These are phyloP conservation scores for Holothuria glaberrima DNA, from an alignment of 35 echinoderm and acorn worm species.

Conservation along the genomic window DNA sequence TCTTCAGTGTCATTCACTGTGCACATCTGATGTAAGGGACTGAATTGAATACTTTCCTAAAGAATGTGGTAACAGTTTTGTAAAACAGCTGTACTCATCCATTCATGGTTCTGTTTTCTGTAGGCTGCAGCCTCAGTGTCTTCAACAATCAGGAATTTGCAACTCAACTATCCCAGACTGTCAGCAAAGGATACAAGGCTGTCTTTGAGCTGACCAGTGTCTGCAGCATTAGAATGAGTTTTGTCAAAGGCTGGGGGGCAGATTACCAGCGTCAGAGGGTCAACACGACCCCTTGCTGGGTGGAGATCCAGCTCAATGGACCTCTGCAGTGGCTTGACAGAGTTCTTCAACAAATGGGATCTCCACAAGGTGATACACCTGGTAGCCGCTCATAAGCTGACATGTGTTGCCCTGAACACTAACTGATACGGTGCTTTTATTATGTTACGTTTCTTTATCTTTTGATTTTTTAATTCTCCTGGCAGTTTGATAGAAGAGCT, in stretches of 20 bases:
- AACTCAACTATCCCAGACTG: constrained; percentile 64
- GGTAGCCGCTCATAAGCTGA: constrained; percentile 27
- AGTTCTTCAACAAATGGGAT: constrained; percentile 69
- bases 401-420: too few species aligned
- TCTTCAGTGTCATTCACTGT: too few species aligned
- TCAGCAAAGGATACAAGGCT: constrained; percentile 63
- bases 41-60: too few species aligned
- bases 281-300: constrained; percentile 70
- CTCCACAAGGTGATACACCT: constrained; percentile 49
- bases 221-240: constrained; percentile 76
- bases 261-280: constrained; percentile 70
- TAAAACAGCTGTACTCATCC: too few species aligned
- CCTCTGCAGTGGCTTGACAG: constrained; percentile 74
- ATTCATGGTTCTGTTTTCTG: background rate
- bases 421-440: too few species aligned
- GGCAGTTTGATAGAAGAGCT: too few species aligned
- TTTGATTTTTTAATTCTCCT: too few species aligned
- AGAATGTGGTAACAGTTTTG: too few species aligned
- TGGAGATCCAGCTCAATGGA: constrained; percentile 72
- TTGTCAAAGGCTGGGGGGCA: constrained; percentile 75
- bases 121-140: constrained; percentile 71
- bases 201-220: constrained; percentile 69
- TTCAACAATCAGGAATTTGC: constrained; percentile 82
- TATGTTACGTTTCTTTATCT: too few species aligned
- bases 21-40: too few species aligned